phyloP scores from a whole-genome alignment of 2,888 invertebrate genomes.

The Acholoe squamosa region DNA sequence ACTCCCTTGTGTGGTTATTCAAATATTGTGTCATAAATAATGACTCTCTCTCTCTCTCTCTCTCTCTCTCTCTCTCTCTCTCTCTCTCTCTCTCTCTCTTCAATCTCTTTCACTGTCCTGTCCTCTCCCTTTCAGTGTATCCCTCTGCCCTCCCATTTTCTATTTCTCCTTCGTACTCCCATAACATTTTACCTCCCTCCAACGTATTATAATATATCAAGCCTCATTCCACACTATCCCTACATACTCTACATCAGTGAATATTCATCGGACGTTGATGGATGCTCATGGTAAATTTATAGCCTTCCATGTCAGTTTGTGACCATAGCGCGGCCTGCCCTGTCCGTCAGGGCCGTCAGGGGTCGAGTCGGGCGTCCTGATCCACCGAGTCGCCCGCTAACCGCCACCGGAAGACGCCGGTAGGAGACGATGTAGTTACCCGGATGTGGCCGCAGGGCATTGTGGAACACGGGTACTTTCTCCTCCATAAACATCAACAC shows the following conservation, averaged over 20 bases:
- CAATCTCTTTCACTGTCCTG: not conserved
- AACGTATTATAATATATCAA: no score
- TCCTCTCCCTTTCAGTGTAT: not conserved
- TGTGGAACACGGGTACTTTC: not conserved
- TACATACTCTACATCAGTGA: slow-evolving; percentile 19
- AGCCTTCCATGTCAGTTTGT: not conserved
- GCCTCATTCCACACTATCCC: not conserved
- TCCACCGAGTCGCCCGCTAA: slow-evolving; percentile 1
- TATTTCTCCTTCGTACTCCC: no score
- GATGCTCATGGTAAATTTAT: slow-evolving; percentile 29
- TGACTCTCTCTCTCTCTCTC: not conserved
- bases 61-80: not conserved
- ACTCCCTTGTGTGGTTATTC: no score
- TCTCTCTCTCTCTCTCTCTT: not conserved
- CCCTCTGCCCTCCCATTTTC: no score
- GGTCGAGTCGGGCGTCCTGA: slow-evolving; percentile 4
- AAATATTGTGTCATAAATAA: no score
- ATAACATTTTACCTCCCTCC: no score
- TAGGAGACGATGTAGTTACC: not conserved
- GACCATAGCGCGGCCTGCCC: not conserved
- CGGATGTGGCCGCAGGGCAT: slow-evolving; percentile 1
- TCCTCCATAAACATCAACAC: slow-evolving; percentile 23
- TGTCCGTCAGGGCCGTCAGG: not conserved
- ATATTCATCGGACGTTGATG: slow-evolving; percentile 39
- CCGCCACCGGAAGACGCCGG: slow-evolving; percentile 26